These are phyloP conservation scores for Thalassophryne amazonica DNA, from an alignment of 2,797 vertebrate species.

Conservation along the genomic window DNA sequence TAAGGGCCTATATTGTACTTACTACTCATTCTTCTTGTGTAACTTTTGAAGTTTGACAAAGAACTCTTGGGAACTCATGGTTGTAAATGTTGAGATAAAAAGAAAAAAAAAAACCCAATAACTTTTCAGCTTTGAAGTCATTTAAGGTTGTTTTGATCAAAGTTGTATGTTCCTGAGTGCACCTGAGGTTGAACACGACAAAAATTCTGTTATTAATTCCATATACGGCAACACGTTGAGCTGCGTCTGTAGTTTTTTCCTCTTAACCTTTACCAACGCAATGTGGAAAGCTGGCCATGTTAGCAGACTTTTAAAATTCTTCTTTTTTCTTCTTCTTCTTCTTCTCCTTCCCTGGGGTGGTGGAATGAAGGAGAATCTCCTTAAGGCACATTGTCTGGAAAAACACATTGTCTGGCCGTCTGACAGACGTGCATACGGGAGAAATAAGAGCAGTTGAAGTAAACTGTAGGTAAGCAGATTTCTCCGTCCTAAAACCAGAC, in stretches of 20 bases:
- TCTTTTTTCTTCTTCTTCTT: too few relatives aligned
- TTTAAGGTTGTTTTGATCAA: not conserved
- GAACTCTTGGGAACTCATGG: too few relatives aligned
- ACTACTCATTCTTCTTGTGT: too few relatives aligned
- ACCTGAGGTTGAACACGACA: conserved; percentile 18
- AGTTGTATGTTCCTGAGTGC: conserved; percentile 7
- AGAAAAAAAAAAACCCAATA: not conserved
- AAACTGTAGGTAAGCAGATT: not conserved
- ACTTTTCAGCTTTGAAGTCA: not conserved
- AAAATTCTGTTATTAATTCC: conserved; percentile 20
- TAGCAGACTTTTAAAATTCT: conserved; percentile 16
- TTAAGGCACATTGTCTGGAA: conserved; percentile 22
- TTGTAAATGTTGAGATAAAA: too few relatives aligned
- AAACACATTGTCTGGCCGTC: conserved; percentile 3
- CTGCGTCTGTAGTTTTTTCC: conserved; percentile 18
- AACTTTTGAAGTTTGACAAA: too few relatives aligned
- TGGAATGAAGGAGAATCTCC: conserved; percentile 37
- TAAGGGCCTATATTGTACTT: too few relatives aligned
- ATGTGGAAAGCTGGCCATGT: conserved; percentile 49
- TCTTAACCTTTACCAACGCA: conserved; percentile 33
- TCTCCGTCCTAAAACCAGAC: not conserved
- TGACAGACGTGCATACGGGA: conserved; percentile 22
- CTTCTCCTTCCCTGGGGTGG: conserved; percentile 17
- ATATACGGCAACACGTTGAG: conserved; percentile 22
- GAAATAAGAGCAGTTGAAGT: conserved; percentile 1